These are phyloP conservation scores for Antheraea yamamai DNA, from an alignment of 2,888 invertebrate species.

Conservation along the genomic window DNA sequence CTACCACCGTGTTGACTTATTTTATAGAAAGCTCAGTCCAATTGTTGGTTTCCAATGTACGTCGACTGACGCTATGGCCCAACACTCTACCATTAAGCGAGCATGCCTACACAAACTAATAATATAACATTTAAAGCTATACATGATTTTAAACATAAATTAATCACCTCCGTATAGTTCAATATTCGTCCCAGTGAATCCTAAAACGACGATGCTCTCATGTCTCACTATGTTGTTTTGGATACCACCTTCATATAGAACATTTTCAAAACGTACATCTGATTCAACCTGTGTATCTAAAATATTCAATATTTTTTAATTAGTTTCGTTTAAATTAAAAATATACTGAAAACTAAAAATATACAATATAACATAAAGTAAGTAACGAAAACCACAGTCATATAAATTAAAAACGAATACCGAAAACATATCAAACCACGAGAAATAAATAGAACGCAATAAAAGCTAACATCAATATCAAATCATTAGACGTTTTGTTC, in stretches of 20 bases:
- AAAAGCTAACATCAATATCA: background rate
- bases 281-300: conserved; percentile 35
- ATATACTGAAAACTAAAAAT: background rate
- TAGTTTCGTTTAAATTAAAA: background rate
- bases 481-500: background rate
- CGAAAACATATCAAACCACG: background rate
- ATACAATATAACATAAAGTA: background rate
- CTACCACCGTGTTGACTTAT: no score
- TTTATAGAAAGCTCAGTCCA: no score
- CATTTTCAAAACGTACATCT: conserved; percentile 50
- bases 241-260: conserved; percentile 56
- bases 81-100: no score
- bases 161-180: conserved; percentile 55
- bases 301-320: conserved; percentile 10
- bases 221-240: conserved; percentile 47
- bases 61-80: no score
- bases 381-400: conserved; percentile 51
- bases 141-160: background rate
- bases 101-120: no score
- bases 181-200: conserved; percentile 47
- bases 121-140: background rate
- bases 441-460: background rate
- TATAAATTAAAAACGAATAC: background rate
- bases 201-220: conserved; percentile 52
- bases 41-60: no score